Percentiles rank a stretch among this genome's conserved stretches.
These are phyloP conservation scores for Macrochelys suwanniensis DNA, from an alignment of 2,797 vertebrate species.

Conservation along the genomic window DNA sequence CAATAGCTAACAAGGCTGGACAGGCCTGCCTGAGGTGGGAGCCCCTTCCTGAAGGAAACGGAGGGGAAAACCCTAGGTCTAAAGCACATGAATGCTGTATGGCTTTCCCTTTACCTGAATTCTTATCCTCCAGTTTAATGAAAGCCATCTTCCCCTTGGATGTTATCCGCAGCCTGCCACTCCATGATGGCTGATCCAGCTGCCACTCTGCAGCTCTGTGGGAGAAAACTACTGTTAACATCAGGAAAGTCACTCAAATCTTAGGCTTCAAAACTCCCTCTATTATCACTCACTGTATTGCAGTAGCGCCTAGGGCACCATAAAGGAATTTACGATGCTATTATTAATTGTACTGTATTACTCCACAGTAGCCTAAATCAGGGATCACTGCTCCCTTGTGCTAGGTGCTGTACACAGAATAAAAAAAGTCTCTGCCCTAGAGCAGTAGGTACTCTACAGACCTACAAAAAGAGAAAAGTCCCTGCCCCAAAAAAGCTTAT, in stretches of 20 bases:
- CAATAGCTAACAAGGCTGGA: neutral
- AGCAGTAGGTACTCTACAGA: neutral
- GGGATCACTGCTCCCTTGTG: neutral
- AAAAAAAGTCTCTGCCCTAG: neutral
- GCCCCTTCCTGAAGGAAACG: neutral
- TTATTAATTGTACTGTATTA: accelerated
- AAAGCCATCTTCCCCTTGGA: constrained; percentile 89
- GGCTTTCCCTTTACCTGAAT: constrained; percentile 83
- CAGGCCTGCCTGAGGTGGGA: neutral
- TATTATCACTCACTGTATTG: neutral
- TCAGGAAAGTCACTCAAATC: accelerated
- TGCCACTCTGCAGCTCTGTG: constrained; percentile 96
- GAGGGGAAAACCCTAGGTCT: too few species aligned
- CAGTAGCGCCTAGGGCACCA: too few species aligned
- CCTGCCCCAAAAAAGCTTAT: neutral
- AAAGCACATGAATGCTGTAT: accelerated
- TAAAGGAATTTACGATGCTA: neutral
- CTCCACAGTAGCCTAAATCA: accelerated
- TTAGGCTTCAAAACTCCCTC: accelerated
- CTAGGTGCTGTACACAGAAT: neutral
- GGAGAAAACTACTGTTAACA: accelerated
- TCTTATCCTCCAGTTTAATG: constrained; percentile 95
- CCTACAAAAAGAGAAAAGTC: neutral
- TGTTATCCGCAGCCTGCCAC: constrained; percentile 92
- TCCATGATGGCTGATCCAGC: constrained; percentile 95